phyloP scores from a whole-genome alignment of 2,888 invertebrate genomes.

The Apomyelois bistriatella region DNA sequence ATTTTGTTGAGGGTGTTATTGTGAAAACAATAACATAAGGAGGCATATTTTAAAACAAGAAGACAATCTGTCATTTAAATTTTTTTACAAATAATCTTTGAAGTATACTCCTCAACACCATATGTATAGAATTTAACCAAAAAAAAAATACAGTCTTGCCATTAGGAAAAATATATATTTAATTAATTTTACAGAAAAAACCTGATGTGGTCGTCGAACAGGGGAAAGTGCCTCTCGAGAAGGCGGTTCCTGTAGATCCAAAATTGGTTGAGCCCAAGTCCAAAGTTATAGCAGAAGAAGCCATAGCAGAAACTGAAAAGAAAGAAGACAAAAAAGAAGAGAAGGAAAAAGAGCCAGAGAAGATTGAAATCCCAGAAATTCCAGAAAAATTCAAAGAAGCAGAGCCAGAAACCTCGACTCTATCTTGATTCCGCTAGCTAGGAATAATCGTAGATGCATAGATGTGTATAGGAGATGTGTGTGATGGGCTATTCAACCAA shows the following conservation, averaged over 20 bases:
- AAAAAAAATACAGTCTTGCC: too few species aligned
- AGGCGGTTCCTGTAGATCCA: background rate
- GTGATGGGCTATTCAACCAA: constrained; percentile 63
- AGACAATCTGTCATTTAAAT: too few species aligned
- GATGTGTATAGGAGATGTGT: constrained; percentile 24
- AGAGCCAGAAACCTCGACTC: constrained; percentile 17
- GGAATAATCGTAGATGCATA: constrained; percentile 21
- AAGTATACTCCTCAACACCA: too few species aligned
- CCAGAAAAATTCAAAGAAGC: constrained; percentile 27
- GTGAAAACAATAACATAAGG: too few species aligned
- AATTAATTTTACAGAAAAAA: constrained; percentile 33
- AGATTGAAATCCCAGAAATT: constrained; percentile 25
- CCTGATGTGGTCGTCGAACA: constrained; percentile 28
- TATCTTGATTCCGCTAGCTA: constrained; percentile 13
- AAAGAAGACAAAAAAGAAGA: constrained; percentile 33
- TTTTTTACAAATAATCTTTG: too few species aligned
- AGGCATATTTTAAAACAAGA: too few species aligned
- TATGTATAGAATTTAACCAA: too few species aligned
- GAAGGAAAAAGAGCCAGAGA: constrained; percentile 33
- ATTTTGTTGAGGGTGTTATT: too few species aligned
- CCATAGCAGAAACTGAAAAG: constrained; percentile 42
- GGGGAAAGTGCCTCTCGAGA: constrained; percentile 27
- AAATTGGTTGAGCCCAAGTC: constrained; percentile 33
- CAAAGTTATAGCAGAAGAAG: constrained; percentile 53
- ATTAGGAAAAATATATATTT: background rate